Evolutionary conservation across 2,113 vertebrate species (phyloP), one percentile per base, ranked within the genome.

Genomic region (Sminthopsis crassicaudata): DNA sequence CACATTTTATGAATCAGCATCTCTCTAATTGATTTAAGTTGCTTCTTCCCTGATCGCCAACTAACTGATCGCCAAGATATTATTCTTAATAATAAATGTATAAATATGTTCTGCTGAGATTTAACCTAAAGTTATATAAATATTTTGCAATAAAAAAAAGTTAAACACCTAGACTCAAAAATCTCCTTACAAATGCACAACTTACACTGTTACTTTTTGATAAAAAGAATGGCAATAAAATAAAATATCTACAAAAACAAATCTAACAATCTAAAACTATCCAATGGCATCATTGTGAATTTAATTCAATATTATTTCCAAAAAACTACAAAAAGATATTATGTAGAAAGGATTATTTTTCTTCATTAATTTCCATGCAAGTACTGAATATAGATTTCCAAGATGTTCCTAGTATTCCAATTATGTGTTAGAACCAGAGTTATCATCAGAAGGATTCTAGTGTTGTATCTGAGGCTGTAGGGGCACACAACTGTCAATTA

Each of bases 1-100:
- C 88, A 48, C 0, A 89, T 90, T 95, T 95, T 95, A 93, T 96
- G 94, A 97, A 92, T 97, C 94, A 98, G 96, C 96, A 97, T n/a
- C 53, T 95, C 48, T 55, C 60, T 95, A 95, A 96, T 91, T 96
- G 96, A 97, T 94, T 96, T 57, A 93, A 89, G 88, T 94, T 88
- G 50, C 53, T 95, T 91, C 93, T 92, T 95, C 52, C 42, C 95
- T 95, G n/a, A n/a, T 93, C 54, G n/a, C n/a, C n/a, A n/a, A n/a
- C 92, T 67, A 84, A 90, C 90, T 92, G 52, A 96, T 96, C 92
- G 93, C 46, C 94, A 96, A 94, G 76, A 23, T 92, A 95, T 95
- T 46, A 96, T 96, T 46, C 7, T 93, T 95, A 48, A 24, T 88
- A 95, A 88, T 52, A 95, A 50, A 91, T 95, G 93, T 42, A 94